Percentiles rank a stretch among this genome's conserved stretches.
Evolutionary conservation across 2,113 vertebrate genomes (phyloP).

Genomic region (Anas platyrhynchos): DNA sequence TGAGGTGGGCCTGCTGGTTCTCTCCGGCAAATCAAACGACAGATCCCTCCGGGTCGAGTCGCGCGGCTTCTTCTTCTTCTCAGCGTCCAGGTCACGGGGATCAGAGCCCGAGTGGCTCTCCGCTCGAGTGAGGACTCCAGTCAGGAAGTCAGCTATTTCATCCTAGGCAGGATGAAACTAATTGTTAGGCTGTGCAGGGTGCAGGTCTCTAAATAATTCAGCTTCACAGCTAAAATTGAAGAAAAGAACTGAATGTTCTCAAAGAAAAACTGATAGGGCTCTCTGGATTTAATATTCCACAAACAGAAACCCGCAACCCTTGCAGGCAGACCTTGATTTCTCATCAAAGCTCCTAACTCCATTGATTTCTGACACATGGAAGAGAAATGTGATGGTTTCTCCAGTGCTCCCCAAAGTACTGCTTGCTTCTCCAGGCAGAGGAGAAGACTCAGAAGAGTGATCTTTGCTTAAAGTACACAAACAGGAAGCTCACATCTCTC

Average conservation of each 20-base stretch:
- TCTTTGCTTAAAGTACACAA: neutral
- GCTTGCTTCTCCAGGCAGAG: neutral
- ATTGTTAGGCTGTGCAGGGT: fast-evolving
- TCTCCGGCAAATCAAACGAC: conserved; percentile 87
- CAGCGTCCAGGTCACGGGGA: conserved; percentile 90
- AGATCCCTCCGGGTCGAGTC: conserved; percentile 85
- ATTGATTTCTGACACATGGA: fast-evolving
- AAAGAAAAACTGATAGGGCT: fast-evolving
- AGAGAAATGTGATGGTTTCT: fast-evolving
- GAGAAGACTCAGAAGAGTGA: neutral
- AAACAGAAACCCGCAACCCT: neutral
- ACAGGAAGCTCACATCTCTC: neutral
- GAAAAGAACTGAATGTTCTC: neutral
- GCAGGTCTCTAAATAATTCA: neutral
- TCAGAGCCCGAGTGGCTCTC: conserved; percentile 87
- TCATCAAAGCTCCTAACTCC: neutral
- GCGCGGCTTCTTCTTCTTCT: conserved; percentile 87
- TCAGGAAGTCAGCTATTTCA: conserved; percentile 95
- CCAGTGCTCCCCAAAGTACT: neutral
- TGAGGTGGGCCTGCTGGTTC: conserved; percentile 86
- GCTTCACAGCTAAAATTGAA: fast-evolving
- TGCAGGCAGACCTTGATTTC: fast-evolving
- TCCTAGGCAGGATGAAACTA: conserved; percentile 76
- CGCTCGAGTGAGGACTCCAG: conserved; percentile 86
- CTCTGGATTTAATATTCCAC: fast-evolving